phyloP scores from a whole-genome alignment of 2,888 invertebrate genomes.

The Loripinus fragilis region DNA sequence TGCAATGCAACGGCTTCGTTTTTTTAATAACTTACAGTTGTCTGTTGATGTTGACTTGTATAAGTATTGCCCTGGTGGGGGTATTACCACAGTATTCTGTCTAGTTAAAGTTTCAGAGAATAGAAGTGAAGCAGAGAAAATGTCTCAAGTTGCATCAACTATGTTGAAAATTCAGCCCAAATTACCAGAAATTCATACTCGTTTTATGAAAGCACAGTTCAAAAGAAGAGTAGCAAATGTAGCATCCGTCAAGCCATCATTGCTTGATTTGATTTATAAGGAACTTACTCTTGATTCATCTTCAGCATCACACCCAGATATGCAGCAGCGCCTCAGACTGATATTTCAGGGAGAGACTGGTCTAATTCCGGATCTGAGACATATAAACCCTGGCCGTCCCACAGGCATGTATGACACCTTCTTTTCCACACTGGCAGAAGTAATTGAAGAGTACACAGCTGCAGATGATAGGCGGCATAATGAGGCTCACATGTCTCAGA shows the following conservation, averaged over 20 bases:
- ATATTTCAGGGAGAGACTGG: conserved; percentile 49
- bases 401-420: conserved; percentile 30
- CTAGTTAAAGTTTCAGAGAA: conserved; percentile 23
- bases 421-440: conserved; percentile 33
- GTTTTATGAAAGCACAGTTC: conserved; percentile 30
- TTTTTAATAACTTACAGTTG: conserved; percentile 35
- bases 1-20: conserved; percentile 35
- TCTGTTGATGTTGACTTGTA: conserved; percentile 33
- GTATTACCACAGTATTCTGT: conserved; percentile 20
- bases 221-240: conserved; percentile 28
- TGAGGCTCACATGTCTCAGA: conserved; percentile 39
- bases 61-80: conserved; percentile 47
- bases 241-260: conserved; percentile 25
- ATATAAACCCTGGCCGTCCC: conserved; percentile 42
- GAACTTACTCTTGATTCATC: conserved; percentile 49
- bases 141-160: not conserved
- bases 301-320: conserved; percentile 28
- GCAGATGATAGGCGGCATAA: conserved; percentile 54
- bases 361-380: conserved; percentile 29
- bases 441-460: conserved; percentile 37
- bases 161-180: conserved; percentile 22
- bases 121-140: conserved; percentile 23
- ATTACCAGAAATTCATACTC: conserved; percentile 46
- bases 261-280: conserved; percentile 46
- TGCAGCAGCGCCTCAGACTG: conserved; percentile 31